Evolutionary conservation across 2,797 vertebrate species (phyloP), one percentile per base, ranked within the genome.

Genomic region (Bovichtus variegatus): DNA sequence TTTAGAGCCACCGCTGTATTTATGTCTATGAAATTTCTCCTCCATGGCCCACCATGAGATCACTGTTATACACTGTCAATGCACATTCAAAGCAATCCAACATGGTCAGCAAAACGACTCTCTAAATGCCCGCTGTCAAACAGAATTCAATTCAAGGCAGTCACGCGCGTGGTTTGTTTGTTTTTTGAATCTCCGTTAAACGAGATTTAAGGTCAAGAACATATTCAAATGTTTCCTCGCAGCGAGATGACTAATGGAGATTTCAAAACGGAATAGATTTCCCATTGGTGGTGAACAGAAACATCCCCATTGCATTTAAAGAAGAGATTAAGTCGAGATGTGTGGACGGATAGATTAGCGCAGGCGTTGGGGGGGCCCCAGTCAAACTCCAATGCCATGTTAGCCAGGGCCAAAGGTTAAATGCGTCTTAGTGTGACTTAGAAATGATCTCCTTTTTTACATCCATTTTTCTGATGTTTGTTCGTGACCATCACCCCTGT

Each of bases 401-500:
- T 44, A 65, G 2, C 41, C 34, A 53, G 5, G 2, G 2, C 5
- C 27, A 41, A 34, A 71, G 15, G 23, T 47, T 23, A 66, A 53
- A 72, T 36, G 25, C 46, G 66, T 21, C 23, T 40, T 7, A 13
- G 1, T 25, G 4, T 41, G 31, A 23, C 9, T 31, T 4, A 18
- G 12, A 50, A 47, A 58, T n/a, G 0, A 41, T 59, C 31, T 65
- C 16, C 44, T 70, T 21, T 27, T n/a, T 34, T 34, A 44, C 71
- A 38, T 25, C 3, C 4, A 13, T 31, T 53, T 41, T 50, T 15
- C 59, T 29, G 19, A 8, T 6, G 5, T 64, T 71, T 63, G 4
- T 27, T 27, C 8, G 38, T 75, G 49, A 23, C 44, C 4, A 8
- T 89, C 80, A 83, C 81, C 85, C 49, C n/a, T 23, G 29, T 0